Conservation (phyloP, 2,888 invertebrate genomes). For the Gryllus longicercus region DNA sequence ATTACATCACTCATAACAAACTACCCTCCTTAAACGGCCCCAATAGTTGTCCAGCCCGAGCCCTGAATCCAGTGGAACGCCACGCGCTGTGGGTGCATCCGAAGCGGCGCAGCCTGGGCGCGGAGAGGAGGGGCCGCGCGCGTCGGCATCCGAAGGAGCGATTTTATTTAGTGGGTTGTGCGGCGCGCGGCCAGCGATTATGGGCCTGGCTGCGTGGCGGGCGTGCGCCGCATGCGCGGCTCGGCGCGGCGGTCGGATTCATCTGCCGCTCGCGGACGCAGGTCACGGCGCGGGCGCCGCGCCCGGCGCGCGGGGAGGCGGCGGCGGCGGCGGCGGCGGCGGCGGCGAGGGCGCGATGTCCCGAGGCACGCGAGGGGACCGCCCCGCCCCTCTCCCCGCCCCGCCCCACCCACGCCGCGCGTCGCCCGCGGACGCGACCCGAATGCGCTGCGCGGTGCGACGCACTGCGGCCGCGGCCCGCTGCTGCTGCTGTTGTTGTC, state of each 20-base stretch:
- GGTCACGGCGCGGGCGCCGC: conserved; percentile 11
- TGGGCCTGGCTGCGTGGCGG: neutral
- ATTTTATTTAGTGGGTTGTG: neutral
- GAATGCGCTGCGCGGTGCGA: neutral
- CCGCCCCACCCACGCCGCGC: neutral
- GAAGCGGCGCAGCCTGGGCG: no score
- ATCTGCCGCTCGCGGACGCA: conserved; percentile 1
- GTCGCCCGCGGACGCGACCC: neutral
- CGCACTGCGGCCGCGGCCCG: no score
- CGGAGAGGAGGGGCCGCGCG: no score
- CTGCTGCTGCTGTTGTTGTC: no score
- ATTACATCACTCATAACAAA: no score
- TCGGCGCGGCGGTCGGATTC: neutral
- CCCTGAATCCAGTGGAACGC: no score
- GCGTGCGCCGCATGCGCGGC: conserved; percentile 1
- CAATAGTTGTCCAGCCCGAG: no score
- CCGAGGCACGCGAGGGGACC: neutral
- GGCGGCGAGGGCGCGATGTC: neutral
- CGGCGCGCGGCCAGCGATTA: neutral
- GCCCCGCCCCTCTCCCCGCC: neutral
- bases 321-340: no score
- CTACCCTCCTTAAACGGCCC: no score
- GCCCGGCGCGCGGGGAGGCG: neutral
- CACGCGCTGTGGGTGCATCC: no score
- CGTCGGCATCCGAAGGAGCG: no score